Conservation (phyloP, 2,888 invertebrate genomes). For the Melipona bicolor region DNA sequence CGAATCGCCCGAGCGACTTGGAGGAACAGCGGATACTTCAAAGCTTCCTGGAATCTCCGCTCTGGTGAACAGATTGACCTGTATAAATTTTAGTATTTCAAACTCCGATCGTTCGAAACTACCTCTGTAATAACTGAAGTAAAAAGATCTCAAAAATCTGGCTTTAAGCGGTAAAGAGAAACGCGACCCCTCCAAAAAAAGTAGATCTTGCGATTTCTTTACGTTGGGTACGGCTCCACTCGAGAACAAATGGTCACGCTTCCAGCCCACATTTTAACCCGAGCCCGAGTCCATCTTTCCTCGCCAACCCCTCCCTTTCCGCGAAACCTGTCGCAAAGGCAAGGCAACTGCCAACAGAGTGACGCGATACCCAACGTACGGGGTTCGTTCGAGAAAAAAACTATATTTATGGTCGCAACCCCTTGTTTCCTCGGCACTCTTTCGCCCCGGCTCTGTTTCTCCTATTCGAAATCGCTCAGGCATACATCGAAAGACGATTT, state of each 20-base stretch:
- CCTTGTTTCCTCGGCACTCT: slow-evolving; percentile 49
- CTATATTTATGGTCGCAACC: slow-evolving; percentile 43
- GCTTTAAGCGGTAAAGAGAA: neutral
- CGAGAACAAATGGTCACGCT: slow-evolving; percentile 3
- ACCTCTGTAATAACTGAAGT: no score
- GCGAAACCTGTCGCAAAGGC: slow-evolving; percentile 42
- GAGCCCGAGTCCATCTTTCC: neutral
- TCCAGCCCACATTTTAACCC: neutral
- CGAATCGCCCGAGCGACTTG: neutral
- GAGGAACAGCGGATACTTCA: neutral
- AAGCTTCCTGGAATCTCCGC: no score
- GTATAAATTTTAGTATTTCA: neutral
- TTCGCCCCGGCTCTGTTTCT: slow-evolving; percentile 42
- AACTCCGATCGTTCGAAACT: neutral
- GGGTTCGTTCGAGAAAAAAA: neutral
- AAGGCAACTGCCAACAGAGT: neutral
- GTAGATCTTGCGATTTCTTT: neutral
- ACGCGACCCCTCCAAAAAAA: neutral
- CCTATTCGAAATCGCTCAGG: slow-evolving; percentile 76
- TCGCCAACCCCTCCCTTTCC: neutral
- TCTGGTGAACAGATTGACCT: neutral
- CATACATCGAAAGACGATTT: slow-evolving; percentile 78
- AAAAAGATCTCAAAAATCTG: no score
- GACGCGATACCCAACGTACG: slow-evolving; percentile 20
- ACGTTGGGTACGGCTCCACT: neutral